phyloP scores from a whole-genome alignment of 1,140 invertebrate genomes.

The Cydia amplana region DNA sequence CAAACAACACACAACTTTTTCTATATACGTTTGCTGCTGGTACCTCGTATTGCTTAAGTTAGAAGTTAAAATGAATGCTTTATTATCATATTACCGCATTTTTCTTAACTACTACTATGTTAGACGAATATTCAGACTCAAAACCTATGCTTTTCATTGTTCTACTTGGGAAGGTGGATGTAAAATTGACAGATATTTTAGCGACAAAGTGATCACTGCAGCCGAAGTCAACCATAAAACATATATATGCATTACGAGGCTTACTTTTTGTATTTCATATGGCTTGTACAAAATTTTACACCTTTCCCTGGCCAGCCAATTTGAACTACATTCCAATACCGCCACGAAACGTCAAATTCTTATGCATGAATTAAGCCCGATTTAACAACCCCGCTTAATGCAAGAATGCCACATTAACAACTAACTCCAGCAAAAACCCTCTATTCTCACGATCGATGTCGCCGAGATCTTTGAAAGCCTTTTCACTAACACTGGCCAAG shows the following conservation, averaged over 20 bases:
- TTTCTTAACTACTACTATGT: too few species aligned
- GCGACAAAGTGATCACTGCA: too few species aligned
- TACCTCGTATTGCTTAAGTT: too few species aligned
- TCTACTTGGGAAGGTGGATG: too few species aligned
- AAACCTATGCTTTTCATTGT: too few species aligned
- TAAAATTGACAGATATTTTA: too few species aligned
- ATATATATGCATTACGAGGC: too few species aligned
- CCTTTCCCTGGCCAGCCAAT: not conserved
- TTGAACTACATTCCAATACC: not conserved
- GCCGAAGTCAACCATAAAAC: too few species aligned
- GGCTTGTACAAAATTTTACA: not conserved
- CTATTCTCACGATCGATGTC: not conserved
- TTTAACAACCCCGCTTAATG: not conserved
- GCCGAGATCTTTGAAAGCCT: conserved; percentile 1
- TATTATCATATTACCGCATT: too few species aligned
- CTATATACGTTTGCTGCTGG: not conserved
- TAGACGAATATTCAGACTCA: too few species aligned
- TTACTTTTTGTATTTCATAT: too few species aligned
- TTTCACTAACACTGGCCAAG: not conserved
- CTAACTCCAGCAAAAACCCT: not conserved
- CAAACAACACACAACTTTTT: not conserved
- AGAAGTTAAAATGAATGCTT: too few species aligned
- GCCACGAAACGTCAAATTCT: not conserved
- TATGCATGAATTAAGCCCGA: not conserved
- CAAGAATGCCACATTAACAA: not conserved